These are phyloP conservation scores for Petroica traversi DNA, from an alignment of 2,113 vertebrate genomes.

Conservation along the genomic window DNA sequence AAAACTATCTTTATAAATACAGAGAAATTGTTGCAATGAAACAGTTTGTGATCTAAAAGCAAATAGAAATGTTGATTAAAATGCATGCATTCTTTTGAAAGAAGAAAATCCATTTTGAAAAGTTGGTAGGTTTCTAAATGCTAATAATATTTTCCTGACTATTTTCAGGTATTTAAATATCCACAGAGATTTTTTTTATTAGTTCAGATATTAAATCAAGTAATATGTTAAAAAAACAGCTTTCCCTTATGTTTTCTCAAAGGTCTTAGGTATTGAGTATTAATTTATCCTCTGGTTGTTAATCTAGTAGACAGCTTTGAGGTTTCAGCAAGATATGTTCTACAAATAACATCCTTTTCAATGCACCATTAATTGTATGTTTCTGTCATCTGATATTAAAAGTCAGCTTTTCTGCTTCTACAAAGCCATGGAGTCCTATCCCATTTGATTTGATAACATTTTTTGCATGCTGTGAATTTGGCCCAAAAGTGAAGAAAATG, in stretches of 20 bases:
- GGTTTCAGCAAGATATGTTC: background rate
- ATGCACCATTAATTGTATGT: background rate
- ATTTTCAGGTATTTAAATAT: background rate
- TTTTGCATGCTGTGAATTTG: background rate
- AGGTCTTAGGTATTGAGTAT: background rate
- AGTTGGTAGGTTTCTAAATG: background rate
- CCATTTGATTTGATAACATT: background rate
- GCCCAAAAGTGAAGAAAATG: fast-evolving
- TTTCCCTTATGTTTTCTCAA: background rate
- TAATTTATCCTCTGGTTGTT: background rate
- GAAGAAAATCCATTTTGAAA: background rate
- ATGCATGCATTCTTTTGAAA: background rate
- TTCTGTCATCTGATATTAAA: background rate
- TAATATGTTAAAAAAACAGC: background rate
- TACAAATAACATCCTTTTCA: background rate
- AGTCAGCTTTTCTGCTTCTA: background rate
- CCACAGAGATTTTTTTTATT: background rate
- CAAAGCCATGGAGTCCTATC: background rate
- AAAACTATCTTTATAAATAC: background rate
- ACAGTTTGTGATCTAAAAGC: background rate
- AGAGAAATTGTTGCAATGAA: background rate
- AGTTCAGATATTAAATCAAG: background rate
- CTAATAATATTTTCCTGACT: background rate
- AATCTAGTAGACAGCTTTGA: background rate
- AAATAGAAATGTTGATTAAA: background rate